These are phyloP conservation scores for Pseudachorutes palmiensis DNA, from an alignment of 1,140 invertebrate genomes.

Conservation along the genomic window DNA sequence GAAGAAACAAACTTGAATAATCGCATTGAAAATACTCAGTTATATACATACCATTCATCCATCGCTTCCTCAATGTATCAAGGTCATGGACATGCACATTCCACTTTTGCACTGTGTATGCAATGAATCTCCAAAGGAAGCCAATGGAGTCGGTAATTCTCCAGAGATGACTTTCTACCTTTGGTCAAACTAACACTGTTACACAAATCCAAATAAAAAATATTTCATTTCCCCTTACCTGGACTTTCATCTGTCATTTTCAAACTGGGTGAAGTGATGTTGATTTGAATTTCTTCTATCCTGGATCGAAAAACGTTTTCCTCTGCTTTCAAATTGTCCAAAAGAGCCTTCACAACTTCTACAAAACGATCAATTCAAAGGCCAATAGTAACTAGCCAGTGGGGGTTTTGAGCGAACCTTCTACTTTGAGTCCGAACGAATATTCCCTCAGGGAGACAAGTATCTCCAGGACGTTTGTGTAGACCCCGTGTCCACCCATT, in stretches of 20 bases:
- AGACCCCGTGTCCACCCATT: conserved; percentile 43
- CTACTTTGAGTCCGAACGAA: conserved; percentile 38
- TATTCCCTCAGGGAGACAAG: conserved; percentile 41
- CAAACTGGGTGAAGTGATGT: conserved; percentile 54
- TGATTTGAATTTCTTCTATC: conserved; percentile 66
- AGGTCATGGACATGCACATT: conserved; percentile 53
- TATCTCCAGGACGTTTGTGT: conserved; percentile 42
- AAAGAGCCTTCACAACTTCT: conserved; percentile 42
- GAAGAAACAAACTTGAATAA: too few relatives aligned
- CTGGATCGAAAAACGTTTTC: conserved; percentile 60
- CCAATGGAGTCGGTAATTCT: conserved; percentile 56
- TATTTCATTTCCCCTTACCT: too few relatives aligned
- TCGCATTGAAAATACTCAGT: too few relatives aligned
- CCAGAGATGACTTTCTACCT: conserved; percentile 42
- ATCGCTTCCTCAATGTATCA: conserved; percentile 46
- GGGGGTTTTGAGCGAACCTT: conserved; percentile 19
- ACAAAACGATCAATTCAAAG: conserved; percentile 14
- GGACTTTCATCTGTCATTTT: conserved; percentile 33
- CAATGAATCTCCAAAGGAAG: conserved; percentile 54
- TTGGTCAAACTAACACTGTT: too few relatives aligned
- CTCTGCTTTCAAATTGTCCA: conserved; percentile 55
- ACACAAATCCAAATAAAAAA: too few relatives aligned
- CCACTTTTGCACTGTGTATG: conserved; percentile 58
- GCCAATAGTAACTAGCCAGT: not conserved
- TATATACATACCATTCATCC: too few relatives aligned